Conservation (phyloP, 1,140 invertebrate species). For the Drosophila guanche region DNA sequence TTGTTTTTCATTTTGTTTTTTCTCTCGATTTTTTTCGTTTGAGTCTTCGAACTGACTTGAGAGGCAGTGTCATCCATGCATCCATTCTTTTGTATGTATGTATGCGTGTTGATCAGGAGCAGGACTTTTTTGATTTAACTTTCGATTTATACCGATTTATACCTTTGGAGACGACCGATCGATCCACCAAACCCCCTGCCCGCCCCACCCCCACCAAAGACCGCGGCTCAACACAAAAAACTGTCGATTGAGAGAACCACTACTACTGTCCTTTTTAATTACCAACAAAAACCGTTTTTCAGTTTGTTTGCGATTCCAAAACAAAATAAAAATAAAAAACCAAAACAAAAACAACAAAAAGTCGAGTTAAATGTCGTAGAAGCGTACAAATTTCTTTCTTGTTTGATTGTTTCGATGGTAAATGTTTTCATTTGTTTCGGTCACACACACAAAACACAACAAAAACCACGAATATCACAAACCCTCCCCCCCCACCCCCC, state of each 20-base stretch:
- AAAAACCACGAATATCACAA: slow-evolving; percentile 15
- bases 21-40: slow-evolving; percentile 34
- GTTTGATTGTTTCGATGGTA: slow-evolving; percentile 83
- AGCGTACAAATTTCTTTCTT: slow-evolving; percentile 83
- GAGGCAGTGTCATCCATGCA: slow-evolving; percentile 45
- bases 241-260: no score
- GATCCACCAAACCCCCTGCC: no score
- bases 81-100: slow-evolving; percentile 49
- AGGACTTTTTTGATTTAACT: slow-evolving; percentile 77
- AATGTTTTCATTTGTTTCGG: slow-evolving; percentile 81
- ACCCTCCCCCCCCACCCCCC: no score
- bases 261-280: no score
- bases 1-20: slow-evolving; percentile 41
- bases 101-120: slow-evolving; percentile 69
- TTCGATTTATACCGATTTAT: slow-evolving; percentile 70
- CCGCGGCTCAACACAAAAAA: no score
- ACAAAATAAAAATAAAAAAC: background rate
- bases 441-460: slow-evolving; percentile 40
- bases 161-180: no score
- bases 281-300: no score
- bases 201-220: no score
- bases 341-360: slow-evolving; percentile 14
- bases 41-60: slow-evolving; percentile 56
- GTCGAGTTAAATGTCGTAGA: slow-evolving; percentile 45
- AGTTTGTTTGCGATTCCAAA: background rate